phyloP scores from a whole-genome alignment of 2,113 vertebrate species.

The Potamarius usumacintae region DNA sequence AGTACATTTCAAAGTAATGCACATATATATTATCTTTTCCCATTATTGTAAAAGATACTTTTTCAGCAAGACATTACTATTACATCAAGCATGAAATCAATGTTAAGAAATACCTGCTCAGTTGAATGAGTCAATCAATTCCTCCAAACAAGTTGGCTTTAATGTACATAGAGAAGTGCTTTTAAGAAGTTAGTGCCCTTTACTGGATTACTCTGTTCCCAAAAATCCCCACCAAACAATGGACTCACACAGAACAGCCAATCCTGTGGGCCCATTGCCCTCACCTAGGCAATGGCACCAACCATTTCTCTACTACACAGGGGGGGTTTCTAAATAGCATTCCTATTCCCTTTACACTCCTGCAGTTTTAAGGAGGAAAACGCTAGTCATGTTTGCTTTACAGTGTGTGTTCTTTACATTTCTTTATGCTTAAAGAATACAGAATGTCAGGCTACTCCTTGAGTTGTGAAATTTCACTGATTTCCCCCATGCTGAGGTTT shows the following conservation, averaged over 20 bases:
- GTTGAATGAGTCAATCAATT: neutral
- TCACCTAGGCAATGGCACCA: constrained; percentile 69
- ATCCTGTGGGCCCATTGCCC: constrained; percentile 60
- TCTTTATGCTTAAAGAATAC: neutral
- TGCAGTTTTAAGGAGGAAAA: neutral
- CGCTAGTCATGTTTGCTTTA: neutral
- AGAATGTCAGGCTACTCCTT: neutral
- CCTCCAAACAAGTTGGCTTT: neutral
- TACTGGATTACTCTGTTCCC: constrained; percentile 36
- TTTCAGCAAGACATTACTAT: neutral
- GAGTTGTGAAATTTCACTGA: constrained; percentile 1
- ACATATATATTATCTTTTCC: neutral
- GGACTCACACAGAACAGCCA: constrained; percentile 62
- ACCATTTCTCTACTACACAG: constrained; percentile 58
- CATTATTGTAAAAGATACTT: neutral
- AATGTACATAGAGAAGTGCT: neutral
- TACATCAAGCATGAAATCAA: neutral
- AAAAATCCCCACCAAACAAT: constrained; percentile 65
- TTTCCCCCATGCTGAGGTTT: constrained; percentile 46
- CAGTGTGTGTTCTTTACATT: no score
- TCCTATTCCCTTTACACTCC: neutral
- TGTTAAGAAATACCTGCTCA: constrained; percentile 28
- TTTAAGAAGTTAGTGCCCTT: constrained; percentile 31
- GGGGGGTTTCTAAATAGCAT: constrained; percentile 28
- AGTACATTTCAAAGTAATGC: neutral